phyloP scores from a whole-genome alignment of 2,113 vertebrate species.

The Austrofundulus limnaeus region DNA sequence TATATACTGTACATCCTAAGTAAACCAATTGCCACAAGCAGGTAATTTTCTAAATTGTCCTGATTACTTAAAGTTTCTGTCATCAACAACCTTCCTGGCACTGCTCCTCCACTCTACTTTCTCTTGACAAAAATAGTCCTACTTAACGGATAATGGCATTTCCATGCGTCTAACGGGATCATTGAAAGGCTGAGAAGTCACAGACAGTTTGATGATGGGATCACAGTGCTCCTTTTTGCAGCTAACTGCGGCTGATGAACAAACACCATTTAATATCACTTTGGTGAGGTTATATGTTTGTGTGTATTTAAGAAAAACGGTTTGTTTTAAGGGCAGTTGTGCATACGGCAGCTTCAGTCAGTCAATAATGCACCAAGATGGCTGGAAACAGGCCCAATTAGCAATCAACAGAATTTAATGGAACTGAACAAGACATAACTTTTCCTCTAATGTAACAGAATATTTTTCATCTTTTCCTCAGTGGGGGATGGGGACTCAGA shows the following conservation, averaged over 20 bases:
- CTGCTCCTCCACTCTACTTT: conserved; percentile 43
- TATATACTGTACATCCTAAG: background rate
- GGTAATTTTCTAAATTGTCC: conserved; percentile 25
- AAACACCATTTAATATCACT: background rate
- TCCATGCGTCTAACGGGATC: conserved; percentile 44
- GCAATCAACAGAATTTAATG: conserved; percentile 20
- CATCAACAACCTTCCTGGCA: conserved; percentile 28
- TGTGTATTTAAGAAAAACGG: conserved; percentile 2
- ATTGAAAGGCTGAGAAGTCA: conserved; percentile 44
- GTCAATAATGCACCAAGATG: conserved; percentile 28
- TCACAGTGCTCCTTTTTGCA: conserved; percentile 46
- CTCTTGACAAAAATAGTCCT: conserved; percentile 29
- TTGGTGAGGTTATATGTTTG: background rate
- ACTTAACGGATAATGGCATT: conserved; percentile 53
- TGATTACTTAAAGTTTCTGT: conserved; percentile 21
- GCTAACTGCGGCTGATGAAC: conserved; percentile 12
- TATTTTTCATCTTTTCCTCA: conserved; percentile 8
- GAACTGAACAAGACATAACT: conserved; percentile 15
- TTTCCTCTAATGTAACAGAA: conserved; percentile 1
- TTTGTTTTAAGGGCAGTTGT: conserved; percentile 6
- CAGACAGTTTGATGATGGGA: conserved; percentile 45
- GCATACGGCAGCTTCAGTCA: conserved; percentile 13
- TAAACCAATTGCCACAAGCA: background rate
- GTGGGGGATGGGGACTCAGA: background rate
- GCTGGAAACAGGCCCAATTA: conserved; percentile 29